Base-by-base conservation (phyloP, 2,888 invertebrate genomes). In the Antheraea yamamai region DNA sequence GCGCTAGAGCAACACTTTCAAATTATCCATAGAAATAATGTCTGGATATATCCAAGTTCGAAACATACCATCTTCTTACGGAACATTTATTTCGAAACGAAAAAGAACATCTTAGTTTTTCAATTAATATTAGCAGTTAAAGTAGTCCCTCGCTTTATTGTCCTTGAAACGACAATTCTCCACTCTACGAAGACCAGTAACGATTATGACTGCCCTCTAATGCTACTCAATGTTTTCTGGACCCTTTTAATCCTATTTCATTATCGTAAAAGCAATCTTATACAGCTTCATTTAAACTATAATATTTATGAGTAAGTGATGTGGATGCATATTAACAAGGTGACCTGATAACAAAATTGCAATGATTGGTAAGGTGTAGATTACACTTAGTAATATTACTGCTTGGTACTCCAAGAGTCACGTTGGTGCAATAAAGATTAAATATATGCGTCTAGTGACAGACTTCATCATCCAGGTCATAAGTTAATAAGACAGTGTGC, bases 221-320 rank as follows among this genome's bases (percentile, higher is more conserved):
- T 83, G 83, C 81, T 81, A 75, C 78, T 82, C 85, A 85, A 90
- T 66, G 64, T 66, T 87, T 30, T 84, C 82, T 84, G 84, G 87
- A 86, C 89, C 89, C 87, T 87, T 87, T 85, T 86, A 87, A 89
- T 86, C 83, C 82, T 82, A 85, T 85, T 86, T 89, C 87, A 89
- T 90, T 89, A 89, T 85, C 85, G 81, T 86, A 83, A 89, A 89
- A 88, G 88, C 85, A 90, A 89, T 90, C 86, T 30, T 85, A 87
- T 88, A 88, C 87, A 18, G 64, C 88, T 84, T 84, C 83, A 80
- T 83, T 84, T 84, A 88, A 89, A 80, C 80, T 83, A 88, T 89
- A 85, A 88, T 89, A 89, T 83, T 47, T 84, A 81, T 64, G 26
- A 81, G 78, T 84, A 84, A 81, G 88, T 89, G 89, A 88, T 89